These are phyloP conservation scores for Linepithema humile DNA, from an alignment of 1,140 invertebrate genomes.

Conservation along the genomic window DNA sequence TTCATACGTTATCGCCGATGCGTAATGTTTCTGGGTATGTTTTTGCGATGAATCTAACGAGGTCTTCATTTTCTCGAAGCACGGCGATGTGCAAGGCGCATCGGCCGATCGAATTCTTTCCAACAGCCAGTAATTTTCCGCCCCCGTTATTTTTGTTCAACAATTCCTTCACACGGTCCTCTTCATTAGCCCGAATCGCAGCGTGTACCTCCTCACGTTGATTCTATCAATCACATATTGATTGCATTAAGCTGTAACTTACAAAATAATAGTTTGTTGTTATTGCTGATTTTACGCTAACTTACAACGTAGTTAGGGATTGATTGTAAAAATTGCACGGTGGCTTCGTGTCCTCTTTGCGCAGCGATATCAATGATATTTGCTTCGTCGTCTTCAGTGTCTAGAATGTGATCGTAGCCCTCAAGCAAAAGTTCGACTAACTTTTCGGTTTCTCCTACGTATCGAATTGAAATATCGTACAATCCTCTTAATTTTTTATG, in stretches of 20 bases:
- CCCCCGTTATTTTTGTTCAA: slow-evolving; percentile 86
- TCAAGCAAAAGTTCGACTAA: slow-evolving; percentile 91
- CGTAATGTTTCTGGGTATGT: slow-evolving; percentile 89
- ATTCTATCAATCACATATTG: slow-evolving; percentile 84
- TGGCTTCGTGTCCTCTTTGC: slow-evolving; percentile 87
- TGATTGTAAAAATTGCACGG: slow-evolving; percentile 87
- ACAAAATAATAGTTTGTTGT: background rate
- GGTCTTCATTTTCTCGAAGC: slow-evolving; percentile 90
- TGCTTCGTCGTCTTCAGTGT: slow-evolving; percentile 88
- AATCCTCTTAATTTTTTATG: background rate
- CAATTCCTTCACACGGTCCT: slow-evolving; percentile 86
- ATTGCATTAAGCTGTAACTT: background rate
- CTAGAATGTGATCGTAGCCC: slow-evolving; percentile 95
- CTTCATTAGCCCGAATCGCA: slow-evolving; percentile 88
- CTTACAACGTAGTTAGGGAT: slow-evolving; percentile 90
- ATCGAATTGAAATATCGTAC: slow-evolving; percentile 16
- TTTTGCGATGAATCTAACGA: slow-evolving; percentile 90
- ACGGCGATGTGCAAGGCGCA: slow-evolving; percentile 93
- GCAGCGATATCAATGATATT: slow-evolving; percentile 89
- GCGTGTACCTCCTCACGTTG: slow-evolving; percentile 91
- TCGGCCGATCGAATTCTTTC: slow-evolving; percentile 90
- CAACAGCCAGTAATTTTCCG: slow-evolving; percentile 88
- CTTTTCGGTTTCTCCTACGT: slow-evolving; percentile 89
- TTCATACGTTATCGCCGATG: slow-evolving; percentile 93
- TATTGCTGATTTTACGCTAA: background rate